phyloP scores from a whole-genome alignment of 2,797 vertebrate genomes.

The Typhlichthys eigenmanni region DNA sequence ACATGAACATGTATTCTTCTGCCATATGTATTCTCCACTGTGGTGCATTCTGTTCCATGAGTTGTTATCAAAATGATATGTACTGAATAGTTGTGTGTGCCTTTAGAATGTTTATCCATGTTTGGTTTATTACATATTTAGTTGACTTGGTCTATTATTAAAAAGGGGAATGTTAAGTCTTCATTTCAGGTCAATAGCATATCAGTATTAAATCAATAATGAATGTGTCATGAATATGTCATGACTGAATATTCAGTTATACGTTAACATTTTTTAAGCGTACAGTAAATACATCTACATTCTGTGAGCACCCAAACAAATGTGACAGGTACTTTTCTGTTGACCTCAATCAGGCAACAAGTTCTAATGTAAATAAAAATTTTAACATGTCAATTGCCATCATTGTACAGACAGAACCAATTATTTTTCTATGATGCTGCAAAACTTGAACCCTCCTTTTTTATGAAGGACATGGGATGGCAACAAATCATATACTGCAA shows the following conservation, averaged over 20 bases:
- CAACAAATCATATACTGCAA: slow-evolving; percentile 35
- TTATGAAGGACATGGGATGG: slow-evolving; percentile 37
- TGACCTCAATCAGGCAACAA: slow-evolving; percentile 20
- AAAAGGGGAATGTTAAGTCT: slow-evolving; percentile 17
- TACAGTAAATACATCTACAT: not conserved
- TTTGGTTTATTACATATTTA: slow-evolving; percentile 37
- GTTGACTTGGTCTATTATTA: slow-evolving; percentile 9
- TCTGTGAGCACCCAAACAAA: slow-evolving; percentile 10
- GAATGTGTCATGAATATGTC: slow-evolving; percentile 1
- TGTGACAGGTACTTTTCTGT: slow-evolving; percentile 23
- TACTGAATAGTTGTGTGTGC: slow-evolving; percentile 49
- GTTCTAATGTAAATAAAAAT: slow-evolving; percentile 6
- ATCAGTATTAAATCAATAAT: slow-evolving; percentile 25
- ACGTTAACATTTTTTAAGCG: not conserved
- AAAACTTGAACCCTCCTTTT: slow-evolving; percentile 64
- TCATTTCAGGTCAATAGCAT: slow-evolving; percentile 10
- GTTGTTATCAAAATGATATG: slow-evolving; percentile 18
- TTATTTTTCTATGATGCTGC: slow-evolving; percentile 80
- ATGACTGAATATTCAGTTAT: slow-evolving; percentile 20
- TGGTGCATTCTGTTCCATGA: slow-evolving; percentile 4
- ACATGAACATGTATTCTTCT: slow-evolving; percentile 6
- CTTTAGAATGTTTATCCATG: slow-evolving; percentile 46
- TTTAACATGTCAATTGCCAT: slow-evolving; percentile 39
- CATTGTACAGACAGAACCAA: slow-evolving; percentile 75
- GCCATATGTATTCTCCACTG: slow-evolving; percentile 22